Conservation (phyloP, 1,140 invertebrate genomes). For the Ericerus pela region DNA sequence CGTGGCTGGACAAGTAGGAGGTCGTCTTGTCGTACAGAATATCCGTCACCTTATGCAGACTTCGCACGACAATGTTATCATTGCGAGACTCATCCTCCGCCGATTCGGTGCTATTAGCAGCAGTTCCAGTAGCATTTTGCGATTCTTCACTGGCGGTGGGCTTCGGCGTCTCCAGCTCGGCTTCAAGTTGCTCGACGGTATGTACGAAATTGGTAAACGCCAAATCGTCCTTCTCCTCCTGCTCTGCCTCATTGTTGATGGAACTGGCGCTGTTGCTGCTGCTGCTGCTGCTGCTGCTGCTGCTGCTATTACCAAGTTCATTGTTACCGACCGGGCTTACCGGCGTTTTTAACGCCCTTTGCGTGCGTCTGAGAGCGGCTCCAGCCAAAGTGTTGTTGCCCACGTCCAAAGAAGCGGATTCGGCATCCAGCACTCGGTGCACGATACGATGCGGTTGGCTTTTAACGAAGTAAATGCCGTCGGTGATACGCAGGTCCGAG, state of each 20-base stretch:
- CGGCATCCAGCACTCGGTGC: slow-evolving; percentile 20
- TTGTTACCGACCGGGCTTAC: neutral
- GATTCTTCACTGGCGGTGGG: neutral
- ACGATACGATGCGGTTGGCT: too few species aligned
- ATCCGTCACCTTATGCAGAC: slow-evolving; percentile 35
- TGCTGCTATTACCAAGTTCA: neutral
- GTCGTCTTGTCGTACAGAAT: slow-evolving; percentile 48
- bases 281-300: slow-evolving; percentile 21
- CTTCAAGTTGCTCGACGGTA: neutral
- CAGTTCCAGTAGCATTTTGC: neutral
- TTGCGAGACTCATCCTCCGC: neutral
- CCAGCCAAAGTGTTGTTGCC: neutral
- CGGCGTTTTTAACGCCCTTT: neutral
- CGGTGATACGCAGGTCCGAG: slow-evolving; percentile 50
- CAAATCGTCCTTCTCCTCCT: neutral
- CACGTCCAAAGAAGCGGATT: neutral
- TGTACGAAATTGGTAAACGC: neutral
- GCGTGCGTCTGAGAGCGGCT: neutral
- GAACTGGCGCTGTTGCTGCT: slow-evolving; percentile 17
- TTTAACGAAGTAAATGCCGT: slow-evolving; percentile 48
- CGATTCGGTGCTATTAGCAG: neutral
- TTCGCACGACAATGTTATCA: neutral
- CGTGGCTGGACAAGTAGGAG: slow-evolving; percentile 56
- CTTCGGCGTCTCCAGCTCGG: neutral
- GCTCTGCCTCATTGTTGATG: slow-evolving; percentile 24